Evolutionary conservation across 1,140 invertebrate genomes (phyloP).

Genomic region (Cataglyphis hispanica): DNA sequence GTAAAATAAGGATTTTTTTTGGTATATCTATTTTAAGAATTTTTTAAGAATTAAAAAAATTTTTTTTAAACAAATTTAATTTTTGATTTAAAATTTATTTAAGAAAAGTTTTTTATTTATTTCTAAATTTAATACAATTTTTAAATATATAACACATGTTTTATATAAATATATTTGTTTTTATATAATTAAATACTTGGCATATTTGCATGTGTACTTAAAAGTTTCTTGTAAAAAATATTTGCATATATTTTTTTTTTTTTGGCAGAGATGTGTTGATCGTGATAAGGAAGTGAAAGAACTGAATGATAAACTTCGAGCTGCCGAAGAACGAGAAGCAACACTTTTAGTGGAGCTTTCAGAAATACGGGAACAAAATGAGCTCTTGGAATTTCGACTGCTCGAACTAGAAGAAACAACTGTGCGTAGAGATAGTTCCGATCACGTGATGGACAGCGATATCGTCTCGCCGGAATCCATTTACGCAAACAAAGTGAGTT

Average conservation of each 20-base stretch:
- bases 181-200: background rate
- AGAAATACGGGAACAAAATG: constrained; percentile 86
- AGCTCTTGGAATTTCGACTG: constrained; percentile 86
- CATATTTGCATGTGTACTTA: background rate
- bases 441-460: constrained; percentile 80
- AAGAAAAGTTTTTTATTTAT: no score
- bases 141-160: no score
- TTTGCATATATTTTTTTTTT: no score
- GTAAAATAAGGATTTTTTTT: no score
- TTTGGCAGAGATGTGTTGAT: constrained; percentile 71
- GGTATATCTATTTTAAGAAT: no score
- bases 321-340: constrained; percentile 84
- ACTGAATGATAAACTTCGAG: constrained; percentile 79
- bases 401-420: constrained; percentile 85
- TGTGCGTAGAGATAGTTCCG: constrained; percentile 76
- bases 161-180: no score
- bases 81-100: no score
- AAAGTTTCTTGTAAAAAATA: background rate
- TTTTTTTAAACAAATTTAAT: no score
- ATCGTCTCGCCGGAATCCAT: constrained; percentile 81
- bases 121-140: no score
- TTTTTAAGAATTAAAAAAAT: no score
- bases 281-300: constrained; percentile 74
- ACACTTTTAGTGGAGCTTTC: constrained; percentile 84
- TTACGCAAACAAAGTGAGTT: constrained; percentile 78